phyloP scores from a whole-genome alignment of 2,797 vertebrate species.

The Tokudaia muenninki region DNA sequence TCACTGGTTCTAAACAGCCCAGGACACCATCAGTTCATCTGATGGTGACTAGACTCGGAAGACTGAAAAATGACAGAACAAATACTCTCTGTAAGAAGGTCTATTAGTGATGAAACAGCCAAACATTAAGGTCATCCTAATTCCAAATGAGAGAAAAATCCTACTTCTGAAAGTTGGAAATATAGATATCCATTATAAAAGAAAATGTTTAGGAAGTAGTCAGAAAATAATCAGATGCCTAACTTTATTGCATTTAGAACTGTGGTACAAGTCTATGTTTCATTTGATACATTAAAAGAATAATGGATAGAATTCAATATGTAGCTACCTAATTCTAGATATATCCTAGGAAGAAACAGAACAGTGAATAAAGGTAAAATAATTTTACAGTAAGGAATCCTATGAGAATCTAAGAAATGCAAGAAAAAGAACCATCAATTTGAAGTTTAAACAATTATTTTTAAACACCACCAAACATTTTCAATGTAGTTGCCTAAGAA shows the following conservation, averaged over 20 bases:
- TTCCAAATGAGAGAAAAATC: constrained; percentile 36
- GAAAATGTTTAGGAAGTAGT: constrained; percentile 52
- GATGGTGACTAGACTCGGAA: constrained; percentile 50
- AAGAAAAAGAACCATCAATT: constrained; percentile 62
- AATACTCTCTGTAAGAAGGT: constrained; percentile 55
- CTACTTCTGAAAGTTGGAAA: constrained; percentile 57
- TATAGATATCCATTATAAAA: constrained; percentile 59
- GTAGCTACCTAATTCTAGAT: constrained; percentile 72
- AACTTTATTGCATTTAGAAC: constrained; percentile 52
- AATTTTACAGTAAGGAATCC: constrained; percentile 66
- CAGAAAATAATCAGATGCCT: constrained; percentile 51
- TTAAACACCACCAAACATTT: constrained; percentile 76
- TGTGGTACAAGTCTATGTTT: constrained; percentile 60
- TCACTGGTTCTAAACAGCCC: constrained; percentile 55
- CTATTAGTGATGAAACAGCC: constrained; percentile 41
- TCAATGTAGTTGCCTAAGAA: constrained; percentile 74
- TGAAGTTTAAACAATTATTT: constrained; percentile 71
- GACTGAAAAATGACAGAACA: constrained; percentile 57
- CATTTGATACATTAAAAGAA: constrained; percentile 58
- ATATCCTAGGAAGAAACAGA: constrained; percentile 72
- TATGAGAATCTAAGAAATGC: constrained; percentile 72
- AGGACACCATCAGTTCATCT: constrained; percentile 51
- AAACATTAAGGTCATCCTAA: constrained; percentile 62
- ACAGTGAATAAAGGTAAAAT: constrained; percentile 70
- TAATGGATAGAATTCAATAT: constrained; percentile 61